A percentile compares a stretch with the other conserved stretches of the same genome.
These are phyloP conservation scores for Sebastiscus albofasciatus DNA, from an alignment of 2,797 vertebrate genomes.

Conservation along the genomic window DNA sequence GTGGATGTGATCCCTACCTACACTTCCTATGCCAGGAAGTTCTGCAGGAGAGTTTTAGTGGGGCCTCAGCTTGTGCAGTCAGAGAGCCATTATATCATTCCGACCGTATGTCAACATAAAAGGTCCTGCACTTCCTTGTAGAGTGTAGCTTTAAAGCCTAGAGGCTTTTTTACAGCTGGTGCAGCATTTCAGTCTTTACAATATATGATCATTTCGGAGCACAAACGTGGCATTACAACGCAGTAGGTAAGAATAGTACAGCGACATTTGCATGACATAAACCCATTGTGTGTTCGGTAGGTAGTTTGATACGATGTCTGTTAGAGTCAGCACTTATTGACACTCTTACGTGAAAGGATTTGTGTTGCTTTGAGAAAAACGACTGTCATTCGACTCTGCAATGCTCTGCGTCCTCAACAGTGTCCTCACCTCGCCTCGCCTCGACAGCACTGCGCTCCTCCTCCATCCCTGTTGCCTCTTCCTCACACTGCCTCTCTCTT, in stretches of 20 bases:
- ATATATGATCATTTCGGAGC: slow-evolving; percentile 1
- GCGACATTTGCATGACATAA: background rate
- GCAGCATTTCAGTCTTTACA: background rate
- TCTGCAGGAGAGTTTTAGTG: slow-evolving; percentile 36
- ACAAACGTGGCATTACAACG: background rate
- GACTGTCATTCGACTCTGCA: background rate
- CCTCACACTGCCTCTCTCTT: slow-evolving; percentile 10
- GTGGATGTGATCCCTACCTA: slow-evolving; percentile 35
- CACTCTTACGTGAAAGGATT: background rate
- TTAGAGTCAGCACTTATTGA: slow-evolving; percentile 14
- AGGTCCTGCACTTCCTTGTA: slow-evolving; percentile 47
- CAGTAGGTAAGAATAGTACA: background rate
- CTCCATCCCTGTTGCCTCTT: slow-evolving; percentile 24
- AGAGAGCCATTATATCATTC: slow-evolving; percentile 60
- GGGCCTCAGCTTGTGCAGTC: slow-evolving; percentile 40
- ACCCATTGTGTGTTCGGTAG: background rate
- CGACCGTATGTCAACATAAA: slow-evolving; percentile 55
- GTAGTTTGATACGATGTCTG: background rate
- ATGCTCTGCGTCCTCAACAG: slow-evolving; percentile 22
- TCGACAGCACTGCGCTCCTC: slow-evolving; percentile 25
- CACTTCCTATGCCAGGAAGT: slow-evolving; percentile 68
- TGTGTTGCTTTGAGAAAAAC: background rate
- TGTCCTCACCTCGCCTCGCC: slow-evolving; percentile 43
- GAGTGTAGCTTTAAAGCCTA: slow-evolving; percentile 39
- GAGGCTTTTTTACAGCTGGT: slow-evolving; percentile 22